phyloP scores from a whole-genome alignment of 1,140 invertebrate species.

The Camponotus pennsylvanicus region DNA sequence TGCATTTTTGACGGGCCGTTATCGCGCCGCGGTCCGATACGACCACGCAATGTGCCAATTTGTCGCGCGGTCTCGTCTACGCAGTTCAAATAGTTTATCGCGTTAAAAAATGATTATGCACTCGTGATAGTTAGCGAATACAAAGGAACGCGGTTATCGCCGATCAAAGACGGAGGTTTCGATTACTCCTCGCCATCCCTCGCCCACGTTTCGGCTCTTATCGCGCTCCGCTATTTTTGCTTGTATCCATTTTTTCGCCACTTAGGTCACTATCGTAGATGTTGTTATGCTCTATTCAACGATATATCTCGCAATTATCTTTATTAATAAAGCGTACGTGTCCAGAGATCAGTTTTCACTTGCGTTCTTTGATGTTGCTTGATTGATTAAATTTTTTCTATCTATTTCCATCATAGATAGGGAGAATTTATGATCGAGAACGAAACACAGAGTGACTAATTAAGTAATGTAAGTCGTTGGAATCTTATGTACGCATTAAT shows the following conservation, averaged over 20 bases:
- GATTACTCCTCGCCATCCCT: background rate
- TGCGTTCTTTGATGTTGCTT: constrained; percentile 1
- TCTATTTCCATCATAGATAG: constrained; percentile 1
- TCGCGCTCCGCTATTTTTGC: constrained; percentile 32
- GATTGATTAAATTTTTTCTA: constrained; percentile 36
- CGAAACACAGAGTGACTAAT: constrained; percentile 2
- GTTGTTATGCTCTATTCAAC: background rate
- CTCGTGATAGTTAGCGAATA: constrained; percentile 54
- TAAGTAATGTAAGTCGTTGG: background rate
- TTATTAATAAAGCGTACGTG: constrained; percentile 45
- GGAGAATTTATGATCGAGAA: constrained; percentile 12
- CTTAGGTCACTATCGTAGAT: constrained; percentile 15
- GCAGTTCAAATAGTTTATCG: constrained; percentile 64
- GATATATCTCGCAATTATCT: constrained; percentile 38
- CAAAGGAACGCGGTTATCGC: constrained; percentile 57
- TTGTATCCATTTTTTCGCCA: constrained; percentile 32
- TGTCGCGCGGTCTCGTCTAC: constrained; percentile 50
- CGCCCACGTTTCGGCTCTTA: background rate
- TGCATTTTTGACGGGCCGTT: background rate
- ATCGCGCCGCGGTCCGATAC: constrained; percentile 28
- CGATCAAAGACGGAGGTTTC: constrained; percentile 51
- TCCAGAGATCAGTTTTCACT: background rate
- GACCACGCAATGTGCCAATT: constrained; percentile 31
- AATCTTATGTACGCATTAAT: background rate
- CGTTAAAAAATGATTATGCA: constrained; percentile 48